phyloP scores from a whole-genome alignment of 2,113 vertebrate genomes.

The Phaethon lepturus region DNA sequence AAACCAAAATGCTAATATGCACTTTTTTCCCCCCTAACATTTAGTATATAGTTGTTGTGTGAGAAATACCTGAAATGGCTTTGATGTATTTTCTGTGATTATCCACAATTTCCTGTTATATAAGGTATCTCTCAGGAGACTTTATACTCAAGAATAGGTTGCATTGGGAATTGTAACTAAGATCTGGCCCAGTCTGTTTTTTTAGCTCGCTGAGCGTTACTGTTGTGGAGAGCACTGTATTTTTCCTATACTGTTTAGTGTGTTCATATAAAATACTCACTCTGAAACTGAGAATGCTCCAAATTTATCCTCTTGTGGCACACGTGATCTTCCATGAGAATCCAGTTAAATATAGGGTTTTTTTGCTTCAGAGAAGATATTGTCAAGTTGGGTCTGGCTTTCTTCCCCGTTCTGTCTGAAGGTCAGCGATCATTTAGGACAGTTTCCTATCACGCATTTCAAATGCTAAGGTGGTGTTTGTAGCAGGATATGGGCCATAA shows the following conservation, averaged over 20 bases:
- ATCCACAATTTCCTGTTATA: conserved; percentile 70
- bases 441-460: background rate
- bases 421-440: conserved; percentile 52
- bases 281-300: conserved; percentile 57
- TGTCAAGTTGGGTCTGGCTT: conserved; percentile 8
- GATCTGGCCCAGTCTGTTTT: conserved; percentile 45
- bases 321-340: conserved; percentile 26
- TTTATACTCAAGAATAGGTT: conserved; percentile 65
- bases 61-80: conserved; percentile 51
- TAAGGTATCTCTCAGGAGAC: conserved; percentile 58
- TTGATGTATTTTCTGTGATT: conserved; percentile 53
- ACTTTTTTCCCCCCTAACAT: background rate
- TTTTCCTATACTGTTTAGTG: conserved; percentile 46
- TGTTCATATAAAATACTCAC: conserved; percentile 65
- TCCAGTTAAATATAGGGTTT: background rate
- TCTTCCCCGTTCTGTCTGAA: conserved; percentile 28
- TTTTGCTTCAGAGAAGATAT: background rate
- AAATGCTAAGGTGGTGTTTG: background rate
- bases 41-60: background rate
- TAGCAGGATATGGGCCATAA: background rate
- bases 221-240: conserved; percentile 55
- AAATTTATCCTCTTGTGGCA: conserved; percentile 51
- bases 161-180: conserved; percentile 53
- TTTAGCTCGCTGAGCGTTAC: conserved; percentile 47
- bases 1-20: background rate